Evolutionary conservation across 2,797 vertebrate species (phyloP).

Genomic region (Bovichtus variegatus): DNA sequence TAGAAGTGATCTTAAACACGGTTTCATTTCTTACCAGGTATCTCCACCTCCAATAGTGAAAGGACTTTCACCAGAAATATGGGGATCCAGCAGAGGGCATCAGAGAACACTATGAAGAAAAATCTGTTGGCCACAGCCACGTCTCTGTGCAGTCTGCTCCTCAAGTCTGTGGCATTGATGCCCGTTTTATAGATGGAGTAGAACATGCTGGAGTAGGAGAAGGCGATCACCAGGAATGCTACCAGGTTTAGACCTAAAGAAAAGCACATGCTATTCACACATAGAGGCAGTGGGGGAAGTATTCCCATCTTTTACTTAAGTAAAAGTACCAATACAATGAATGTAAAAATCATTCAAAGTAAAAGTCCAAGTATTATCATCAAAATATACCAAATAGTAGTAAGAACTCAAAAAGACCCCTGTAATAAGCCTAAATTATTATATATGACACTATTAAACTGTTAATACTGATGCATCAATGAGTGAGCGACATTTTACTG

Average conservation of each 20-base stretch:
- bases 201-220: constrained; percentile 88
- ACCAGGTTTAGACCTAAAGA: constrained; percentile 86
- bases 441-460: not conserved
- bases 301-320: not conserved
- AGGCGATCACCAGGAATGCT: constrained; percentile 84
- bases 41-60: constrained; percentile 86
- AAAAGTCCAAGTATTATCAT: not conserved
- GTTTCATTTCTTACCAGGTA: constrained; percentile 77
- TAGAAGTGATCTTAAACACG: not conserved
- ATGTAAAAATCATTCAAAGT: not conserved
- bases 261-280: constrained; percentile 19
- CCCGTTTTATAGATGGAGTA: constrained; percentile 87
- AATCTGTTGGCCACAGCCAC: constrained; percentile 85
- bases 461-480: too few relatives aligned
- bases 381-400: not conserved
- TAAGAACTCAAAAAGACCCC: not conserved
- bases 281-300: not conserved
- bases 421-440: not conserved
- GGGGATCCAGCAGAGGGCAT: constrained; percentile 94
- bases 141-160: constrained; percentile 82
- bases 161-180: constrained; percentile 83
- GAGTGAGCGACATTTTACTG: not conserved
- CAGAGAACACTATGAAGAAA: constrained; percentile 92
- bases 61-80: constrained; percentile 89
- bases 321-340: not conserved